phyloP scores from a whole-genome alignment of 2,797 vertebrate genomes.

The Sternotherus odoratus region DNA sequence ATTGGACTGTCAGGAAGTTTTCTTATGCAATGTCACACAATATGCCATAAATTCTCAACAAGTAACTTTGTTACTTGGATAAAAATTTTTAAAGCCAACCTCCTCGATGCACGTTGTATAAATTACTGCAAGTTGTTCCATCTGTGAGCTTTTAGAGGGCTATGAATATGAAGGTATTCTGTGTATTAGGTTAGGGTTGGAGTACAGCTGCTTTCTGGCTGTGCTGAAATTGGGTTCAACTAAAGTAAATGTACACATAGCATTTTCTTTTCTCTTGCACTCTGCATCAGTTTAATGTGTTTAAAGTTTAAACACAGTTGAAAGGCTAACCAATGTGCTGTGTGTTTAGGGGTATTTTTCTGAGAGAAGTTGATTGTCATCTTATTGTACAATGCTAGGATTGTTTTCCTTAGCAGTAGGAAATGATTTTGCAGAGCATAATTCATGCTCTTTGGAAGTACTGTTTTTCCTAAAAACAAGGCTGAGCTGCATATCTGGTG shows the following conservation, averaged over 20 bases:
- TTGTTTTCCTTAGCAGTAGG: not conserved
- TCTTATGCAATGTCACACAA: not conserved
- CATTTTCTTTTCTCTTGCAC: fast-evolving
- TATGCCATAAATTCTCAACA: not conserved
- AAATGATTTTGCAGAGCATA: constrained; percentile 54
- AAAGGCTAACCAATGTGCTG: fast-evolving
- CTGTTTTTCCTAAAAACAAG: not conserved
- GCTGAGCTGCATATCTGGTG: not conserved
- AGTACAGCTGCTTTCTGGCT: fast-evolving
- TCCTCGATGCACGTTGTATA: too few species aligned
- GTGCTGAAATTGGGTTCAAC: not conserved
- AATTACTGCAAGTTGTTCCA: fast-evolving
- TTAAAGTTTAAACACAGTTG: not conserved
- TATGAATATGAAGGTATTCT: not conserved
- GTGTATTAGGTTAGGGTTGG: not conserved
- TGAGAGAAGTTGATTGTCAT: fast-evolving
- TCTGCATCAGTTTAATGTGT: not conserved
- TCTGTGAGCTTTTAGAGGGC: not conserved
- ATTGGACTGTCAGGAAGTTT: not conserved
- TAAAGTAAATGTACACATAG: not conserved
- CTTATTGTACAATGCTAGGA: fast-evolving
- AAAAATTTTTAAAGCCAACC: not conserved
- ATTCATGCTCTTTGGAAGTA: not conserved
- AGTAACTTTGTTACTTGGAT: not conserved
- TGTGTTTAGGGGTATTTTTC: not conserved